A percentile compares a stretch with the other conserved stretches of the same genome.
Evolutionary conservation across 2,888 invertebrate species (phyloP).

Genomic region (Trachelus iudaicus): DNA sequence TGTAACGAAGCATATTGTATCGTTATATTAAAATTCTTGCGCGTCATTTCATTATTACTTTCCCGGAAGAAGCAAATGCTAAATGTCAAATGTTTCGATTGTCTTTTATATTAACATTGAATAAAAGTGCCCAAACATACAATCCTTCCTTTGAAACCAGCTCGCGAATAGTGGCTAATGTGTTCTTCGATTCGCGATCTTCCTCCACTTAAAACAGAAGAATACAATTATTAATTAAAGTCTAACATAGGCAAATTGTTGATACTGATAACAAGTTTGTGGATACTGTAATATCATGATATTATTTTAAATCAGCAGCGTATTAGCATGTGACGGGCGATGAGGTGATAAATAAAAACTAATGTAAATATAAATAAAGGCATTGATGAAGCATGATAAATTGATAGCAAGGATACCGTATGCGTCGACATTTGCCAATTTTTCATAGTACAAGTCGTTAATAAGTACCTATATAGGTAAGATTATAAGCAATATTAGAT

Average conservation of each 20-base stretch:
- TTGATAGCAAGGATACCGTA: too few relatives aligned
- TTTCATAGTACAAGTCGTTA: neutral
- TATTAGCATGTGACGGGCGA: too few relatives aligned
- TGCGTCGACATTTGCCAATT: neutral
- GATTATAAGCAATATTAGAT: neutral
- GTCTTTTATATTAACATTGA: neutral
- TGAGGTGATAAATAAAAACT: too few relatives aligned
- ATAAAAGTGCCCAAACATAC: slow-evolving; percentile 64
- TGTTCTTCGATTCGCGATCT: slow-evolving; percentile 73
- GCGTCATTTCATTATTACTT: neutral
- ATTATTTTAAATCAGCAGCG: neutral
- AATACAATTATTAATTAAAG: neutral
- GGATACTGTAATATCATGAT: too few relatives aligned
- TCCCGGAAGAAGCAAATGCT: neutral
- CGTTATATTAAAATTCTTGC: neutral
- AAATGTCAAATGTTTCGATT: neutral
- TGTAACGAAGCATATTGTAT: neutral
- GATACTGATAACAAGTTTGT: too few relatives aligned
- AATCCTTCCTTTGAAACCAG: slow-evolving; percentile 68
- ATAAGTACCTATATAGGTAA: too few relatives aligned
- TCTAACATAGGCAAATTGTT: neutral
- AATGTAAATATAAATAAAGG: too few relatives aligned
- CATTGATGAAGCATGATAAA: too few relatives aligned
- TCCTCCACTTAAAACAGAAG: slow-evolving; percentile 76
- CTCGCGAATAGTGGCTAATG: slow-evolving; percentile 73